These are phyloP conservation scores for Scaptodrosophila latifasciaeformis DNA, from an alignment of 2,888 invertebrate species.

Conservation along the genomic window DNA sequence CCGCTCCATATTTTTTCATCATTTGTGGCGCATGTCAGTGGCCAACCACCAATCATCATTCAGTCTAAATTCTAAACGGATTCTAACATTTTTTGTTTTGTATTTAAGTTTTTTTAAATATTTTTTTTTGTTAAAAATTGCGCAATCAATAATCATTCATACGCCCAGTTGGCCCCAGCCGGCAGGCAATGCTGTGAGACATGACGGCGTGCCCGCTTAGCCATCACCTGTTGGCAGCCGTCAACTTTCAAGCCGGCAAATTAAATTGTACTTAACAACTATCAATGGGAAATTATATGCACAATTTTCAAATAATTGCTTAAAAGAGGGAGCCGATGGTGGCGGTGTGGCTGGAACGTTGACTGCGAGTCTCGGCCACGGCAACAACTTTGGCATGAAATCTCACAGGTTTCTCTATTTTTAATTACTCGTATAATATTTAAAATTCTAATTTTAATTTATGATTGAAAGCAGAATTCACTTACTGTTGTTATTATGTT, in stretches of 20 bases:
- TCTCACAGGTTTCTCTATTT: conserved; percentile 56
- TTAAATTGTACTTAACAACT: conserved; percentile 32
- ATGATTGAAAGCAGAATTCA: conserved; percentile 68
- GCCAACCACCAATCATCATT: too few relatives aligned
- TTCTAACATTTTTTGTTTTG: too few relatives aligned
- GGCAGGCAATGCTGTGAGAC: neutral
- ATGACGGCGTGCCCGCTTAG: conserved; percentile 8
- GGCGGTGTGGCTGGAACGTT: too few relatives aligned
- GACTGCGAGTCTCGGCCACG: conserved; percentile 15
- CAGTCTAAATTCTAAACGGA: too few relatives aligned
- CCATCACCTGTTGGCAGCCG: conserved; percentile 11
- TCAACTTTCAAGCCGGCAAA: neutral
- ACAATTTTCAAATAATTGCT: conserved; percentile 60
- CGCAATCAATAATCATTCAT: conserved; percentile 35
- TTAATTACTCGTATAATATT: conserved; percentile 59
- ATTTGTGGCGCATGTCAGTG: neutral
- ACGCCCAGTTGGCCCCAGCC: conserved; percentile 34
- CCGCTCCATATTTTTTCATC: neutral
- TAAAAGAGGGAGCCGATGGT: too few relatives aligned
- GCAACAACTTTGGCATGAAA: conserved; percentile 56
- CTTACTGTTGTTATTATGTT: conserved; percentile 31
- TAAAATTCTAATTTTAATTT: conserved; percentile 68
- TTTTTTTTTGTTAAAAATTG: conserved; percentile 1
- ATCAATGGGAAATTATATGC: conserved; percentile 41
- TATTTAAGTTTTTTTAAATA: too few relatives aligned